phyloP scores from a whole-genome alignment of 2,888 invertebrate genomes.

The Tenthredo distinguenda region DNA sequence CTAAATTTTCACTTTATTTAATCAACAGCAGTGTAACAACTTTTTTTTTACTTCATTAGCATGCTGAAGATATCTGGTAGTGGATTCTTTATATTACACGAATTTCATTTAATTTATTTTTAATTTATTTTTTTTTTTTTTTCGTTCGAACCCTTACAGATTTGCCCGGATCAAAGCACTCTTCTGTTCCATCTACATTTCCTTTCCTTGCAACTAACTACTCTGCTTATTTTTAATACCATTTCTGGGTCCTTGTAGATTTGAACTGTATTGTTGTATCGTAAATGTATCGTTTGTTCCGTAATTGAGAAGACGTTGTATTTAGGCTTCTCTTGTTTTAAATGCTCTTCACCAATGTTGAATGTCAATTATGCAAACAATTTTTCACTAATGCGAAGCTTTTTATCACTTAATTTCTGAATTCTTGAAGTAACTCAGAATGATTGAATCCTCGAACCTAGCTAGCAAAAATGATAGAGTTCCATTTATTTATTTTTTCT shows the following conservation, averaged over 20 bases:
- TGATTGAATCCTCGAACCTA: neutral
- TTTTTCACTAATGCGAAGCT: slow-evolving; percentile 1
- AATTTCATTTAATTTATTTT: slow-evolving; percentile 14
- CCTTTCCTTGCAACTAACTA: slow-evolving; percentile 59
- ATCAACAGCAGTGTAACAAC: slow-evolving; percentile 47
- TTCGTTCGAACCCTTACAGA: neutral
- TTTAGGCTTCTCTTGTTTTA: neutral
- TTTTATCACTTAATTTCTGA: neutral
- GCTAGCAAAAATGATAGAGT: neutral
- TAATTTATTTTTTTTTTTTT: no score
- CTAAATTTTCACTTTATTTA: slow-evolving; percentile 58
- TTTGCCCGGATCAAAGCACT: slow-evolving; percentile 22
- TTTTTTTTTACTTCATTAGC: slow-evolving; percentile 56
- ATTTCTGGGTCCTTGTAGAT: slow-evolving; percentile 61
- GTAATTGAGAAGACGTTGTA: neutral
- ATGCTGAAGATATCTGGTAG: slow-evolving; percentile 63
- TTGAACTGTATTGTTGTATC: slow-evolving; percentile 60
- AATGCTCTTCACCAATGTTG: neutral
- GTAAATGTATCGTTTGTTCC: slow-evolving; percentile 33
- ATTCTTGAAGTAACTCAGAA: neutral
- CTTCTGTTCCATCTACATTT: slow-evolving; percentile 50
- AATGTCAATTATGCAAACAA: neutral
- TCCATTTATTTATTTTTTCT: neutral
- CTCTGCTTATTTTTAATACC: slow-evolving; percentile 57
- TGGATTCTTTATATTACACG: slow-evolving; percentile 51